These are phyloP conservation scores for Phrynocephalus versicolor DNA, from an alignment of 2,113 vertebrate genomes.

Conservation along the genomic window DNA sequence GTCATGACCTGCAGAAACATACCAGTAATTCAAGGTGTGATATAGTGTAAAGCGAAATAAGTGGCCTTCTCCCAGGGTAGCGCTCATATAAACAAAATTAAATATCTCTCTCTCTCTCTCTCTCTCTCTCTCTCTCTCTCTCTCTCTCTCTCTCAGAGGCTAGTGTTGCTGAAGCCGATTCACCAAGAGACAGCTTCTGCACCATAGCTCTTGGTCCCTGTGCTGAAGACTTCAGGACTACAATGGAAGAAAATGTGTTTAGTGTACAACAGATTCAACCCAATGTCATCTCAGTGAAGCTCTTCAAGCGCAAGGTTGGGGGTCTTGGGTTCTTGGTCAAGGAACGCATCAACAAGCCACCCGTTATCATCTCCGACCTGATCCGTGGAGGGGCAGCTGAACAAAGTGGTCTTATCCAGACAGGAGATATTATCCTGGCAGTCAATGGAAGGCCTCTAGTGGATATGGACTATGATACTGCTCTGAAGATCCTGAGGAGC, in stretches of 20 bases:
- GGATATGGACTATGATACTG: slow-evolving; percentile 89
- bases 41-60: not conserved
- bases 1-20: slow-evolving; percentile 3
- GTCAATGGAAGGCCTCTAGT: slow-evolving; percentile 94
- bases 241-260: slow-evolving; percentile 89
- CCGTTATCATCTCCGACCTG: slow-evolving; percentile 93
- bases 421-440: slow-evolving; percentile 93
- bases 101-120: not conserved
- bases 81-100: not conserved
- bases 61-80: not conserved
- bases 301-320: slow-evolving; percentile 94
- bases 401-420: slow-evolving; percentile 95
- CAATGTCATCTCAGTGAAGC: slow-evolving; percentile 95
- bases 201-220: fast-evolving
- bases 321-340: slow-evolving; percentile 97
- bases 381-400: slow-evolving; percentile 93
- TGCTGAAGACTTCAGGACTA: slow-evolving; percentile 36
- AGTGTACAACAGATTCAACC: slow-evolving; percentile 95
- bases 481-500: slow-evolving; percentile 90
- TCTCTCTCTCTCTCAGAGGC: not conserved
- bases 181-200: fast-evolving
- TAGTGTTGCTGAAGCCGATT: not conserved
- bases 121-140: no score
- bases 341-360: slow-evolving; percentile 91
- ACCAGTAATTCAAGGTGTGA: not conserved